These are phyloP conservation scores for Megatriorchis doriae DNA, from an alignment of 2,113 vertebrate species.

Conservation along the genomic window DNA sequence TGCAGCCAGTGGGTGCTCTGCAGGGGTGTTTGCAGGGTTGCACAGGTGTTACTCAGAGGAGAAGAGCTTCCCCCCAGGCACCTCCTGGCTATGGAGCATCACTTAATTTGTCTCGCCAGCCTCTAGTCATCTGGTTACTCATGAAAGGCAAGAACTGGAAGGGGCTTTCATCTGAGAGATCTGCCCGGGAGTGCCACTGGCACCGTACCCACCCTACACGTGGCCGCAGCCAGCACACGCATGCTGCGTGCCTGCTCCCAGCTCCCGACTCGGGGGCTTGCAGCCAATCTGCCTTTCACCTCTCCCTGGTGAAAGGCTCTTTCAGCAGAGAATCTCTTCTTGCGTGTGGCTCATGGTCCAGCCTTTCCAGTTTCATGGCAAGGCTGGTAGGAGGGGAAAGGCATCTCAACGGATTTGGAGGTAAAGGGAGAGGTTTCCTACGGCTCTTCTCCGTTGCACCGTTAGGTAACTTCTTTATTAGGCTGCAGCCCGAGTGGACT, in stretches of 20 bases:
- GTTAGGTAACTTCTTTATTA: accelerated
- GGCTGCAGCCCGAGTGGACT: accelerated
- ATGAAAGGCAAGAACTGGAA: neutral
- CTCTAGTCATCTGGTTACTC: neutral
- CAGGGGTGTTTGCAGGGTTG: neutral
- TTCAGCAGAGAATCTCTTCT: neutral
- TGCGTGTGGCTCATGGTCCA: neutral
- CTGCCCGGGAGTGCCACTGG: neutral
- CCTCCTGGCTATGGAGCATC: neutral
- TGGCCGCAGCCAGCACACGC: neutral
- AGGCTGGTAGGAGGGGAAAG: neutral
- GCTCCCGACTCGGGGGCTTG: neutral
- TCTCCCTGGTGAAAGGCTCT: neutral
- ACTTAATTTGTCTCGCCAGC: neutral
- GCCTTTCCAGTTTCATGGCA: neutral
- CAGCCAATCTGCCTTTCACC: neutral
- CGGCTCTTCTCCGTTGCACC: neutral
- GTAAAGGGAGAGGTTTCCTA: neutral
- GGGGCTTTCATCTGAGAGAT: neutral
- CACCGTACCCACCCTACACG: neutral
- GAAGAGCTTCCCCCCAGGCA: neutral
- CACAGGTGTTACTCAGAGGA: neutral
- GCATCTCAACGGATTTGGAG: neutral
- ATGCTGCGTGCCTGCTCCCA: neutral
- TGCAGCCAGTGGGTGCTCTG: neutral